Conservation (phyloP, 2,113 vertebrate species). For the Lates calcarifer region DNA sequence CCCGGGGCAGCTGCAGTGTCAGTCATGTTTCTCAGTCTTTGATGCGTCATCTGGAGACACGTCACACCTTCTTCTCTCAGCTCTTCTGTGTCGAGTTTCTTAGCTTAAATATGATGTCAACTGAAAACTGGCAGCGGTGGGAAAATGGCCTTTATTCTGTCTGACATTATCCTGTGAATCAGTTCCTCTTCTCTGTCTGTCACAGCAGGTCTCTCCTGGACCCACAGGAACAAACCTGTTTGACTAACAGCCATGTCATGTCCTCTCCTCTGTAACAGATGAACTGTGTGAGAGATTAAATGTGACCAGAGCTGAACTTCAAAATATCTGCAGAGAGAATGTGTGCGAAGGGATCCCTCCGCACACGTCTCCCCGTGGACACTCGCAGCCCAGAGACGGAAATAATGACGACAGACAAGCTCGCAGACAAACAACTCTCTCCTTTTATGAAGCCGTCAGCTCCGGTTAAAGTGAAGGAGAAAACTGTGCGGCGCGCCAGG, state of each 20-base stretch:
- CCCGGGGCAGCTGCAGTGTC: no score
- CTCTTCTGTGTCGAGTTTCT: background rate
- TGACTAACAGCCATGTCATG: background rate
- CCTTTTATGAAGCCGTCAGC: conserved; percentile 13
- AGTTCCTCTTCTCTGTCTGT: background rate
- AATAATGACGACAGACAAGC: conserved; percentile 7
- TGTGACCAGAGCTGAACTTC: background rate
- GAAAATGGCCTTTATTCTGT: background rate
- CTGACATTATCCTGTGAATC: background rate
- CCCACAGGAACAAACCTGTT: no score
- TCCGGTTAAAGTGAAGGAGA: conserved; percentile 2
- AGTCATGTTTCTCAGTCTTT: no score
- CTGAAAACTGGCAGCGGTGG: background rate
- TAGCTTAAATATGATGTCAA: background rate
- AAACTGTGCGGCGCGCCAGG: background rate
- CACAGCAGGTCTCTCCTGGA: background rate
- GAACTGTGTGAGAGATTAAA: background rate
- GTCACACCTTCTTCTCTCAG: background rate
- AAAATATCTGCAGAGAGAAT: background rate
- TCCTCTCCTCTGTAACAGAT: background rate
- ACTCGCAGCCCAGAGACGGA: background rate
- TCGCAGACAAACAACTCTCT: background rate
- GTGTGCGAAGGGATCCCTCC: background rate
- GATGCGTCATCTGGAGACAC: no score
- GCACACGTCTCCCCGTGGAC: background rate